Base-by-base conservation (phyloP, 1,140 invertebrate species). In the Trialeurodes vaporariorum region DNA sequence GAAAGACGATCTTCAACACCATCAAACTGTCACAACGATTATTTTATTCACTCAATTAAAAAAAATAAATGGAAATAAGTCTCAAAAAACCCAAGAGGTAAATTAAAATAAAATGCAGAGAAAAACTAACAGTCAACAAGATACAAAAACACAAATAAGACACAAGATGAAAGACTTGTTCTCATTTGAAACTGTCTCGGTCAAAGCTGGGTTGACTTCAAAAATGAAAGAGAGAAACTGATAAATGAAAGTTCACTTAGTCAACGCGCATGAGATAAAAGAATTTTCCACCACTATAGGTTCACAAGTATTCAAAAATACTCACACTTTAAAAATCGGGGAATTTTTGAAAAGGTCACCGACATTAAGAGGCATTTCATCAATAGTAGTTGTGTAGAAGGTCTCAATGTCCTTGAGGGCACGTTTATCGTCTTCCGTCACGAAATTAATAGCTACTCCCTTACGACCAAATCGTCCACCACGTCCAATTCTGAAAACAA, bases 381-480 rank as follows among this genome's bases (percentile, higher is more conserved):
- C 94, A 80, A 99, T 98, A 76, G 85, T 86, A 73, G 97, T 99
- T 79, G 96, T 94, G 82, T 99, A 99, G 82, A 96, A 98, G 74
- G 92, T 86, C 84, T 99, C 96, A 80, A 99, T 98, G 81, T 99
- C 96, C 77, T 93, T 89, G 74, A 99, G 82, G 70, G 87, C 87
- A 81, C 94, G 87, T 76, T 89, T 90, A 81, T 99, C 98, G 49
- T 96, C 93, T 72, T 89, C 85, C 34, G 95, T 99, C 59, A 99
- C 93, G 81, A 99, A 99, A 81, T 99, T 99, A 74, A 99, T 99
- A 70, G 98, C 98, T 76, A 98, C 96, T 80, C 98, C 98, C 82
- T 99, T 99, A 84, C 98, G 91, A 79, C 98, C 98, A 79, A 99
- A 99, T 82, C 98, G 93, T 77, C 98, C 98, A 83, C 96, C 94